Conservation (phyloP, 1,140 invertebrate genomes). For the Rhopalosiphum padi region DNA sequence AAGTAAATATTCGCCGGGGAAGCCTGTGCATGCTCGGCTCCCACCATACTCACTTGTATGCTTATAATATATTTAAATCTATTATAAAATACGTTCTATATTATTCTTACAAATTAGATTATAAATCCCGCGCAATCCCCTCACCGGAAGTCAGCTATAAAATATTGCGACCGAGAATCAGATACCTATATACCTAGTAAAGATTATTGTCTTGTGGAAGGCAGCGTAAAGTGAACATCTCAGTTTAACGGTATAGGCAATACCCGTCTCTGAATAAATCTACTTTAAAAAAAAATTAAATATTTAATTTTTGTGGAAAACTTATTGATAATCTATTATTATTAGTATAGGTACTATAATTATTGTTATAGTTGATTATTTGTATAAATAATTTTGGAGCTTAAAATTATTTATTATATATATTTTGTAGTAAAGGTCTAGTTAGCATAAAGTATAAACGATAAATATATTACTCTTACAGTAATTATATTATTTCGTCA, state of each 20-base stretch:
- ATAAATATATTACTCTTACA: background rate
- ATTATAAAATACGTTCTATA: background rate
- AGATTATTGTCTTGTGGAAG: background rate
- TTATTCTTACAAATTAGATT: slow-evolving; percentile 14
- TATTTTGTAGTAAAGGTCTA: background rate
- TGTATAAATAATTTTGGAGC: background rate
- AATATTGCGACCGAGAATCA: background rate
- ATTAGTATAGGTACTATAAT: too few species aligned
- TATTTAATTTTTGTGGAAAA: background rate
- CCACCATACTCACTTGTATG: background rate
- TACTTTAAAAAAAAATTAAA: background rate
- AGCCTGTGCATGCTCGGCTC: background rate
- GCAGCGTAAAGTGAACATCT: background rate
- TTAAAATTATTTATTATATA: background rate
- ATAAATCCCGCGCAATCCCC: background rate
- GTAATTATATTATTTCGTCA: background rate
- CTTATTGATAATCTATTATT: too few species aligned
- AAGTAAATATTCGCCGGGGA: background rate
- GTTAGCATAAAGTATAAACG: background rate
- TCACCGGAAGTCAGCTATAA: background rate
- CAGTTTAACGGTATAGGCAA: background rate
- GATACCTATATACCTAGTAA: background rate
- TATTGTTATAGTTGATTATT: background rate
- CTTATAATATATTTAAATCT: background rate
- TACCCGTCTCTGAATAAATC: too few species aligned